Base-by-base conservation (phyloP, 2,113 vertebrate species). In the Python bivittatus region DNA sequence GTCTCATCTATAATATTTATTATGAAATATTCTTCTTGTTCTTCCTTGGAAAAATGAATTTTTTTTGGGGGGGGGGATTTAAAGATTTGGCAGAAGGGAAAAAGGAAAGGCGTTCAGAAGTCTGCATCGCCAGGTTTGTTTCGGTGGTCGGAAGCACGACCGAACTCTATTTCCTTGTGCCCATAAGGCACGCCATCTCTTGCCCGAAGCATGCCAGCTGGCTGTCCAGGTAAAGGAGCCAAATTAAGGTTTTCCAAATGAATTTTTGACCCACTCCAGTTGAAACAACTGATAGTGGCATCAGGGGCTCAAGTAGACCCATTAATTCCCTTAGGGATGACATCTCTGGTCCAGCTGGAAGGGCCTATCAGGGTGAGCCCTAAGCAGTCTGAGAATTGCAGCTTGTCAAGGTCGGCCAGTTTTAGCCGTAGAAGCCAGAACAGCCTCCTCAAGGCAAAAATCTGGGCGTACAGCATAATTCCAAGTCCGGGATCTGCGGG, bases 341-440 rank as follows among this genome's bases (percentile, higher is more conserved):
- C 54, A 15, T 20, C 44, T n/a, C 61, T 20, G 84, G 23, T 27
- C 88, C 2, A 0, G 44, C 60, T 0, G 54, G 92, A 88, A 33
- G 87, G 87, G 27, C 11, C 0, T 0, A 17, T 90, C 92, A 61
- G 23, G 52, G 91, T 42, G 48, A 64, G 88, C 93, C 57, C 83
- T 27, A 54, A 91, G 91, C 86, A 23, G 29, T 58, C 90, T 88
- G 53, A 53, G 90, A 93, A 88, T 0, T 93, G 92, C 87, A 79
- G 64, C 91, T 27, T 8, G 0, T 9, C 58, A 58, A 6, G 68
- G 72, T 91, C 91, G 60, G 68, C 1, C 54, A 90, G 38, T 93
- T n/a, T n/a, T 12, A 84, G 56, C 88, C 90, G 92, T 57, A 0
- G 0, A 84, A 0, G 0, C 89, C 93, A 64, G 91, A 85, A 88